A percentile compares a stretch with the other conserved stretches of the same genome.
Evolutionary conservation across 2,888 invertebrate species (phyloP).

Genomic region (Lepidocyrtoides sp.): DNA sequence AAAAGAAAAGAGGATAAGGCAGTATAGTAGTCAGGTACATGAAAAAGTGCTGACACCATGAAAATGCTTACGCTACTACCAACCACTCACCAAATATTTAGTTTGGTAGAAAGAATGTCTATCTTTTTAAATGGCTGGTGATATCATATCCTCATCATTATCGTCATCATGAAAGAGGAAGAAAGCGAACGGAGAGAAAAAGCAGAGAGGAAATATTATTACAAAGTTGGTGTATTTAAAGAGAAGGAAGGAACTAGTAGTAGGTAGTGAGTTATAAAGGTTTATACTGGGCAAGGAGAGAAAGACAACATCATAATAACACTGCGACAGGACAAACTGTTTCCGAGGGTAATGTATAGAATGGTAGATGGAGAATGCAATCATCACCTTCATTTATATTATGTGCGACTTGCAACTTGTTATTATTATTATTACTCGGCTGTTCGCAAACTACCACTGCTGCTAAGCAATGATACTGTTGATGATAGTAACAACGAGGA

Average conservation of each 20-base stretch:
- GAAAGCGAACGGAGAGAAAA: neutral
- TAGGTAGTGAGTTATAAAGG: slow-evolving; percentile 53
- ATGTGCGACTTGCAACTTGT: slow-evolving; percentile 67
- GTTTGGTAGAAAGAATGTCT: neutral
- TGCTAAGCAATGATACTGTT: slow-evolving; percentile 33
- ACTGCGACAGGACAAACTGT: slow-evolving; percentile 30
- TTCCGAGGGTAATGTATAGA: slow-evolving; percentile 61
- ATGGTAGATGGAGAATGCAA: slow-evolving; percentile 70
- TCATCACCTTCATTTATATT: slow-evolving; percentile 77
- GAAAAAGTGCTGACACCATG: neutral
- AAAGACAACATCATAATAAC: slow-evolving; percentile 49
- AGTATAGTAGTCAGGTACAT: neutral
- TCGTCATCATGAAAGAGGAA: neutral
- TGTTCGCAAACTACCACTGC: neutral
- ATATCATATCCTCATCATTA: slow-evolving; percentile 26
- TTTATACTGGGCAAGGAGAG: neutral
- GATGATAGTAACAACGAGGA: slow-evolving; percentile 66
- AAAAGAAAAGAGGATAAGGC: neutral
- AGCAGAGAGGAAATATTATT: slow-evolving; percentile 23
- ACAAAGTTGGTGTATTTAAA: slow-evolving; percentile 1
- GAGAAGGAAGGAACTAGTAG: neutral
- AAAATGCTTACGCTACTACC: neutral
- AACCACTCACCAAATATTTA: neutral
- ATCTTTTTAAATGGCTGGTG: neutral
- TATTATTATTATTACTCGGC: slow-evolving; percentile 56